phyloP scores from a whole-genome alignment of 2,888 invertebrate genomes.

The Mesorhabditis sp. region DNA sequence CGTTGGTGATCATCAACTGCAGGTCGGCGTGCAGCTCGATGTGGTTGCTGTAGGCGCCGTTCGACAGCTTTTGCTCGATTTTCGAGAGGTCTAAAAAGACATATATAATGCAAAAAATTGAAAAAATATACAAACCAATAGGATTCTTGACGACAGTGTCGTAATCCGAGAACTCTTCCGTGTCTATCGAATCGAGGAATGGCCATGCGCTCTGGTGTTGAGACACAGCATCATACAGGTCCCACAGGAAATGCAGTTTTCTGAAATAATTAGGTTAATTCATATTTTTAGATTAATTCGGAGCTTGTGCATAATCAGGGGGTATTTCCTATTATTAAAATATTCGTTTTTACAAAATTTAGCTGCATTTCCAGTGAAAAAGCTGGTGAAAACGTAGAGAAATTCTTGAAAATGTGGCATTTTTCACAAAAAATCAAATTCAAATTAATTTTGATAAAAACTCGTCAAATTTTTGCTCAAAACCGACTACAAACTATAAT shows the following conservation, averaged over 20 bases:
- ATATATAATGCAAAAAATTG: constrained; percentile 5
- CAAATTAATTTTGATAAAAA: not conserved
- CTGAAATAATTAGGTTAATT: not conserved
- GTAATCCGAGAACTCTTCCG: constrained; percentile 91
- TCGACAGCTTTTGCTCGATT: constrained; percentile 63
- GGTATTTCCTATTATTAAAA: no score
- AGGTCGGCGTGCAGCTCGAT: constrained; percentile 90
- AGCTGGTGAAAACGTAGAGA: no score
- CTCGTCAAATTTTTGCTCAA: constrained; percentile 7
- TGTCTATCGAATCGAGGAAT: constrained; percentile 93
- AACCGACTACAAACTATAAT: constrained; percentile 10
- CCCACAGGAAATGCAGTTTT: constrained; percentile 16
- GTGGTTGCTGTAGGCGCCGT: constrained; percentile 57
- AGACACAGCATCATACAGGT: constrained; percentile 26
- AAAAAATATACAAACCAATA: constrained; percentile 58
- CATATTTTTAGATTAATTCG: no score
- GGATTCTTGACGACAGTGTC: constrained; percentile 69
- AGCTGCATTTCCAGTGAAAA: no score
- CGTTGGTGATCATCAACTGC: constrained; percentile 98
- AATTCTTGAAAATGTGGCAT: constrained; percentile 13
- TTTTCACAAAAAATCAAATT: not conserved
- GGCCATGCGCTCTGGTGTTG: constrained; percentile 78
- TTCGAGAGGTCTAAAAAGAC: constrained; percentile 79
- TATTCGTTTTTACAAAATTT: no score
- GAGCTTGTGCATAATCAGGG: no score